Evolutionary conservation across 2,797 vertebrate genomes (phyloP), one percentile per base, ranked within the genome.

Genomic region (Esox lucius): DNA sequence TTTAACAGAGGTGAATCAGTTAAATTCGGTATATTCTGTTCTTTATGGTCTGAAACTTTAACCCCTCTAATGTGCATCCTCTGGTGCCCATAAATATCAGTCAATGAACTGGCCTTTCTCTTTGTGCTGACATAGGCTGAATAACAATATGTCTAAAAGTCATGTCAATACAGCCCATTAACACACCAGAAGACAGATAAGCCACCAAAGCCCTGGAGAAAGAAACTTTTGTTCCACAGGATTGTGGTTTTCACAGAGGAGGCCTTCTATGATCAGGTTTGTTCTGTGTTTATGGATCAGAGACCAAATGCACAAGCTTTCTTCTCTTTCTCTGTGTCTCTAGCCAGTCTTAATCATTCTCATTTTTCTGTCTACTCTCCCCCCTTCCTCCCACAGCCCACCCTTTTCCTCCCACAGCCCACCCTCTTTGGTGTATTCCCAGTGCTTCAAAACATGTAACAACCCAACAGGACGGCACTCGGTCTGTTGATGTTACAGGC

Each of bases 111-210:
- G 69, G 84, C 74, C 78, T 89, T 89, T 91, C 86, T 85, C 48
- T 75, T 75, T 59, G 33, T 91, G 87, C 92, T 90, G 86, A 89
- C 89, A 84, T 81, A 89, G 81, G 80, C 53, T 73, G 73, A 84
- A 46, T 68, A 75, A 73, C 71, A 62, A 67, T 77, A 75, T 76
- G 72, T 59, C 69, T n/a, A 74, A 93, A 56, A 90, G 89, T 90
- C 88, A 79, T 89, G 90, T 92, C 90, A 85, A 93, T 89, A 90
- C 81, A 88, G 80, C 85, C 90, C 80, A 84, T 84, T 87, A 85
- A 89, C 89, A 89, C 88, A 87, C 90, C 80, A 71, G 79, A 85
- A 92, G 85, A 89, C 81, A 86, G 86, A 85, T 88, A 91, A 88
- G 76, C 86, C 78, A 76, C 87, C 85, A 81, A 84, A 86, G 83